A percentile compares a stretch with the other conserved stretches of the same genome.
Conservation (phyloP, 2,113 vertebrate genomes). For the Camelus bactrianus region DNA sequence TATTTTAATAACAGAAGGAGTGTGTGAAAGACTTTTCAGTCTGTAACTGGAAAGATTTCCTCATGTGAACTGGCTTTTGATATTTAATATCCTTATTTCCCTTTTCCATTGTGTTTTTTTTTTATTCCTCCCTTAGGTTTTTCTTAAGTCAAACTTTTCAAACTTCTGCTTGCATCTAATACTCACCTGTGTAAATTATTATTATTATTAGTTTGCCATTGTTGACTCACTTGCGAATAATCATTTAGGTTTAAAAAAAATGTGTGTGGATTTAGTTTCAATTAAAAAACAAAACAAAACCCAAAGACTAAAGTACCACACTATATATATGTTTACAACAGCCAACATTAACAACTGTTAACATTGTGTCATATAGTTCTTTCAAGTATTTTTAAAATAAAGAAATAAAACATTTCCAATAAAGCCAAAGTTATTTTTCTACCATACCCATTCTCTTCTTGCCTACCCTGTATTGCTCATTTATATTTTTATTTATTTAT, state of each 20-base stretch:
- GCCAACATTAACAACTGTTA: neutral
- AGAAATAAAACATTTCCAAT: neutral
- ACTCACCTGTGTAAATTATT: neutral
- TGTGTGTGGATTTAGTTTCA: neutral
- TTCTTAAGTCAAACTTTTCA: neutral
- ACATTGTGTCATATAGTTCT: neutral
- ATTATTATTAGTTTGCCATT: neutral
- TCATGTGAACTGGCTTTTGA: slow-evolving; percentile 9
- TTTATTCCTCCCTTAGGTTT: slow-evolving; percentile 36
- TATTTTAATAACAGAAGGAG: neutral
- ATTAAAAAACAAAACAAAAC: neutral
- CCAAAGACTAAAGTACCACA: neutral
- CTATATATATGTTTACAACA: neutral
- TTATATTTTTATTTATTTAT: neutral
- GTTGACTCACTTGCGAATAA: neutral
- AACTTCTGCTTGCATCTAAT: neutral
- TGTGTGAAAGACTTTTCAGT: slow-evolving; percentile 20
- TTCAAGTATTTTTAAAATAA: neutral
- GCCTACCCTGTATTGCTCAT: neutral
- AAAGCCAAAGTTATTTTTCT: neutral
- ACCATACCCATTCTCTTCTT: neutral
- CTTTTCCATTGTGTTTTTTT: neutral
- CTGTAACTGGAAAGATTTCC: slow-evolving; percentile 10
- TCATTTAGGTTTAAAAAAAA: neutral
- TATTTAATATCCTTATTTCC: neutral